A percentile compares a stretch with the other conserved stretches of the same genome.
These are phyloP conservation scores for Drosophila lacicola DNA, from an alignment of 2,888 invertebrate species.

Conservation along the genomic window DNA sequence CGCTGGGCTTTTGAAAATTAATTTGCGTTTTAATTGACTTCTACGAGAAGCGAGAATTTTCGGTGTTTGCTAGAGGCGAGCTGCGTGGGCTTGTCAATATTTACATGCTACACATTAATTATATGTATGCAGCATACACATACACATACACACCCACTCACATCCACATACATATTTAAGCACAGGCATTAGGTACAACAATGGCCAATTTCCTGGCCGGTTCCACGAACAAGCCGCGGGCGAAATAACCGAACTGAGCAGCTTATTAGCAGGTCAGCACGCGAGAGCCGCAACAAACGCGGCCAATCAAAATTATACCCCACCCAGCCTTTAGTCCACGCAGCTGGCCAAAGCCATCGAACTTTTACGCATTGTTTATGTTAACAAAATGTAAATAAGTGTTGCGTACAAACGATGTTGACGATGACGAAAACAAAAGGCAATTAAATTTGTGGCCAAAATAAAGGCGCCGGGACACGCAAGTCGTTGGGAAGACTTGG, in stretches of 20 bases:
- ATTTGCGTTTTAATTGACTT: slow-evolving; percentile 77
- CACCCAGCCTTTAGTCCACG: neutral
- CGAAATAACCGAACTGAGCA: slow-evolving; percentile 59
- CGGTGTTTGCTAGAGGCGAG: slow-evolving; percentile 19
- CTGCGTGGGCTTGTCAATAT: slow-evolving; percentile 69
- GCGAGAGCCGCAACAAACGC: slow-evolving; percentile 55
- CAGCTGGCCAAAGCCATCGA: slow-evolving; percentile 65
- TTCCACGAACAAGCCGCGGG: slow-evolving; percentile 44
- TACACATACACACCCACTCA: neutral
- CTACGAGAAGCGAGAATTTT: slow-evolving; percentile 14
- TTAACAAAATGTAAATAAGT: slow-evolving; percentile 81
- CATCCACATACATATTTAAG: slow-evolving; percentile 49
- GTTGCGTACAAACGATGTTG: slow-evolving; percentile 75
- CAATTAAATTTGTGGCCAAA: slow-evolving; percentile 73
- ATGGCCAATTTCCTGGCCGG: slow-evolving; percentile 76
- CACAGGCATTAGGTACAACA: slow-evolving; percentile 71
- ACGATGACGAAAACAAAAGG: slow-evolving; percentile 77
- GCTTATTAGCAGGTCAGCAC: slow-evolving; percentile 74
- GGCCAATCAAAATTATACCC: slow-evolving; percentile 68
- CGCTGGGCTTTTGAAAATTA: slow-evolving; percentile 60
- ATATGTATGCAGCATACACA: slow-evolving; percentile 23
- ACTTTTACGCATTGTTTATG: slow-evolving; percentile 82
- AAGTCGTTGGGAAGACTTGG: slow-evolving; percentile 37
- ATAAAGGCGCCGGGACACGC: slow-evolving; percentile 68
- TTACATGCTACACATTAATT: slow-evolving; percentile 77